Evolutionary conservation across 2,797 vertebrate genomes (phyloP), one percentile per base, ranked within the genome.

Genomic region (Hyperoplus lanceolatus): DNA sequence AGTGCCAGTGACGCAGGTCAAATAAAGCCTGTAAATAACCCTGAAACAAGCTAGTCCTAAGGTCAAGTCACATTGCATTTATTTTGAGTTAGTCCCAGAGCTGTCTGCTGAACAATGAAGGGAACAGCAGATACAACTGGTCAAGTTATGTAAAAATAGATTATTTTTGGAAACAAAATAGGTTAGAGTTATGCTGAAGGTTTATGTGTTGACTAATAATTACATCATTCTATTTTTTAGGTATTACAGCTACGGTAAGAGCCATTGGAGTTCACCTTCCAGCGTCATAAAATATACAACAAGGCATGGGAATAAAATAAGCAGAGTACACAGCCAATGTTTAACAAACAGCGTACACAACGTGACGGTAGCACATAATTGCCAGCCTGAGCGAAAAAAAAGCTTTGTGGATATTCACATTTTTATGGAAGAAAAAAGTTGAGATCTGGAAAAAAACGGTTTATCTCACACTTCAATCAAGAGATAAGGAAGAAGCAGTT

Each of bases 41-140:
- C 76, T 70, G 70, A 75, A 58, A 89, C 84, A 85, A 59, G 77
- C 82, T 74, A 83, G 16, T 71, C 71, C 82, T 87, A 81, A 90
- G 88, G 91, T 92, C 85, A 85, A 85, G 83, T 91, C 84, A 76
- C 70, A 80, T 88, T 69, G 63, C 29, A 84, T 94, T 91, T 91
- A 91, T 87, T 91, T 84, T 4, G 0, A 45, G 68, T 75, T 79
- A 1, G 4, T 79, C 54, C 67, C 55, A 63, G 62, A 87, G 67
- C 60, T 62, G 59, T 67, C 60, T 75, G 76, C 69, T 50, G 38
- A 87, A 73, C 79, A 79, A 68, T 70, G 71, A 61, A 49, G 7
- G 18, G 9, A 86, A 62, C 61, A 71, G 51, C 29, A 77, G 73
- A 83, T 58, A 73, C 15, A 57, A 57, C 68, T 65, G 64, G 57